Percentiles rank a stretch among this genome's conserved stretches.
phyloP scores from a whole-genome alignment of 53 echinoderm and acorn worm genomes.

The Glandiceps talaboti region DNA sequence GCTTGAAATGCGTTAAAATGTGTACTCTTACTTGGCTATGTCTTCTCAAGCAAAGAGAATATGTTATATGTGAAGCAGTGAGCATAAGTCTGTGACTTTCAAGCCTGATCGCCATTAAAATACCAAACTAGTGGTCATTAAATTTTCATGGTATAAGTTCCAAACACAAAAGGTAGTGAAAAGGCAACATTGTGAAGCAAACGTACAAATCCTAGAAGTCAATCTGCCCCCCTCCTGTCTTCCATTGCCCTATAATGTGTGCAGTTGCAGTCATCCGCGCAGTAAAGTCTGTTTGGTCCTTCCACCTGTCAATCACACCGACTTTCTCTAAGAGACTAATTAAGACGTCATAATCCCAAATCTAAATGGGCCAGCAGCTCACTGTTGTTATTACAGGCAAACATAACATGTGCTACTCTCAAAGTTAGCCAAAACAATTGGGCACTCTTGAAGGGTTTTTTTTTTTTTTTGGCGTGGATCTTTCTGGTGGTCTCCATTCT shows the following conservation, averaged over 20 bases:
- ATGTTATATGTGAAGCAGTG: neutral
- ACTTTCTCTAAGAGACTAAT: neutral
- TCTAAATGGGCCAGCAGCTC: neutral
- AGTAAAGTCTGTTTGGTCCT: neutral
- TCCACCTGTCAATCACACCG: neutral
- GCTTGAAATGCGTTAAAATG: neutral
- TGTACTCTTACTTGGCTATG: neutral
- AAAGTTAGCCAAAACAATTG: neutral
- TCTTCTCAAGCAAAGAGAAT: neutral
- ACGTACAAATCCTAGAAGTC: constrained; percentile 11
- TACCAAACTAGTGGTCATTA: constrained; percentile 22
- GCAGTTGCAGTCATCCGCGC: neutral
- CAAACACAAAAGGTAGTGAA: neutral
- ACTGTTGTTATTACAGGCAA: neutral
- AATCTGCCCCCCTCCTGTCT: constrained; percentile 17
- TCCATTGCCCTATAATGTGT: constrained; percentile 15
- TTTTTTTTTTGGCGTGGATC: too few relatives aligned
- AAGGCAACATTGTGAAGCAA: constrained; percentile 6
- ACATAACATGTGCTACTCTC: neutral
- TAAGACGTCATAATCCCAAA: neutral
- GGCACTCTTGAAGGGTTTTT: neutral
- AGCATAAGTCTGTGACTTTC: neutral
- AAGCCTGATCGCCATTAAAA: constrained; percentile 23
- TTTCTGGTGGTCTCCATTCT: neutral
- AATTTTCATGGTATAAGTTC: constrained; percentile 6